Base-by-base conservation (phyloP, 1,140 invertebrate species). In the Nilaparvata lugens region DNA sequence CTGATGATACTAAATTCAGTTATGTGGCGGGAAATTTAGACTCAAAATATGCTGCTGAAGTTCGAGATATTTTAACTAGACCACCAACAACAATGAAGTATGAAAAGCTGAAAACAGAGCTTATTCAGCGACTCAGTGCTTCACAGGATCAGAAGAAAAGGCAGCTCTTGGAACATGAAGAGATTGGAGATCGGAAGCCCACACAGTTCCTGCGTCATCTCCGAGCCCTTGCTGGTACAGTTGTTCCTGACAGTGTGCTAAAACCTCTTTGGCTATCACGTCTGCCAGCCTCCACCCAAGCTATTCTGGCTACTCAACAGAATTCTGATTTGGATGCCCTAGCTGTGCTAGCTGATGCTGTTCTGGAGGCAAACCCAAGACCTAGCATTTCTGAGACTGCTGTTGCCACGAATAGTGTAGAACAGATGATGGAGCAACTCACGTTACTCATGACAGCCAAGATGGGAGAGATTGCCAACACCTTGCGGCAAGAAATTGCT, bases 121-220 rank as follows among this genome's bases (percentile, higher is more conserved):
- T 73, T 0, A 69, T 72, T 0, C 64, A 61, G 19, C 62, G 66
- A 1, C 51, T 72, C 0, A 61, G 60, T 4, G 55, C 62, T 1
- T 65, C 63, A 2, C 55, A 53, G 61, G 65, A 68, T 21, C 58
- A 67, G 28, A 67, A 67, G 52, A 28, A 66, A 5, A n/a, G 60
- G 3, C 64, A 63, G 24, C 63, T 71, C 0, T 11, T 28, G 28
- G 28, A 28, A 9, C 28, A 28, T 28, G 64, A 70, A 28, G 64
- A 68, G 6, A 13, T 70, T 14, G 69, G 69, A 2, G 71, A 74
- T 53, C 18, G 71, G 0, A 72, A 68, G 43, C 69, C 71, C 6
- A 69, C 67, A 16, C 66, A 69, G 19, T 68, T 71, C 48, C 59
- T 70, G 2, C 61, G 70, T 3, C 65, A 69, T 38, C 60, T 72